Evolutionary conservation across 2,113 vertebrate genomes (phyloP).

Genomic region (Athene noctua): DNA sequence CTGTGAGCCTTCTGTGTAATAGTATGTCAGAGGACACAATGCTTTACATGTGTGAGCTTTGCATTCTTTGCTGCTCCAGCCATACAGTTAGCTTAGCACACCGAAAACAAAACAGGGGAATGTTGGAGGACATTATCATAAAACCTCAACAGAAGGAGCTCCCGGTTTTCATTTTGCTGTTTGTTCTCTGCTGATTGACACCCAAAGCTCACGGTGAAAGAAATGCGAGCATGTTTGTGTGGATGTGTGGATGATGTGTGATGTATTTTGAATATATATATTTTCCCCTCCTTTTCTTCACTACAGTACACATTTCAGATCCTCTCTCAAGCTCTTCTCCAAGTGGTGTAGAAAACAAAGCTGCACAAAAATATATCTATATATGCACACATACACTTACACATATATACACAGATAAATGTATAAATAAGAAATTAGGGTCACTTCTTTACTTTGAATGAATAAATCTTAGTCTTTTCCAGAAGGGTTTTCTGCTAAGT

Average conservation of each 20-base stretch:
- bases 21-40: conserved; percentile 70
- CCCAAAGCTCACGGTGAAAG: conserved; percentile 50
- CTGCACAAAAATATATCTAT: neutral
- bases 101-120: conserved; percentile 58
- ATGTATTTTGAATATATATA: conserved; percentile 62
- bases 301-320: conserved; percentile 60
- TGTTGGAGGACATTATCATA: conserved; percentile 50
- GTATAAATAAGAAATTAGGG: conserved; percentile 40
- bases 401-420: conserved; percentile 4
- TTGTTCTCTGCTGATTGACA: conserved; percentile 74
- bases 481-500: conserved; percentile 51
- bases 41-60: conserved; percentile 60
- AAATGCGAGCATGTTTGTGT: conserved; percentile 24
- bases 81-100: conserved; percentile 50
- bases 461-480: conserved; percentile 61
- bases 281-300: conserved; percentile 47
- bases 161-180: conserved; percentile 66
- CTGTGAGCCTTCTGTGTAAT: conserved; percentile 64
- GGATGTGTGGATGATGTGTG: conserved; percentile 40
- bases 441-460: conserved; percentile 54
- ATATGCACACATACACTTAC: neutral
- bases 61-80: conserved; percentile 26
- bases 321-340: conserved; percentile 54
- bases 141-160: conserved; percentile 65
- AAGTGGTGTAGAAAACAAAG: conserved; percentile 40